Evolutionary conservation across 2,797 vertebrate genomes (phyloP).

Genomic region (Spondyliosoma cantharus): DNA sequence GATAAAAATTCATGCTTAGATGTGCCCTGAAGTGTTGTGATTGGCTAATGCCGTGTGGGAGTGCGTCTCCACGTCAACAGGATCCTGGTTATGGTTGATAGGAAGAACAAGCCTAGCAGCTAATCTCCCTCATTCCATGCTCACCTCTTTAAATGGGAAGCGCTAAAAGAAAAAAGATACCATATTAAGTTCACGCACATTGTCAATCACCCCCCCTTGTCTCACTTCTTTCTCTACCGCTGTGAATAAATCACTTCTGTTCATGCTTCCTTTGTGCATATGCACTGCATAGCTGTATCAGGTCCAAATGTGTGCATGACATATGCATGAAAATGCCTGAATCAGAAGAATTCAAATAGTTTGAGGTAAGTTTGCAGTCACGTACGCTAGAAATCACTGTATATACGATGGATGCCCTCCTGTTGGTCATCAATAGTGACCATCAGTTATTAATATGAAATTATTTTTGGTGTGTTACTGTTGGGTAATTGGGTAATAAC

Average conservation of each 20-base stretch:
- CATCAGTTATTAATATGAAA: not conserved
- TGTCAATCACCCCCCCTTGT: conserved; percentile 24
- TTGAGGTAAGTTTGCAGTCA: not conserved
- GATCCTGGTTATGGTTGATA: conserved; percentile 67
- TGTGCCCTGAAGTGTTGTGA: conserved; percentile 55
- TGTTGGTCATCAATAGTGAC: not conserved
- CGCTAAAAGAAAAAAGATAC: conserved; percentile 46
- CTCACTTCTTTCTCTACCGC: not conserved
- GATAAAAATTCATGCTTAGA: conserved; percentile 64
- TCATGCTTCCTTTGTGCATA: not conserved
- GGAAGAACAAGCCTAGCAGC: conserved; percentile 60
- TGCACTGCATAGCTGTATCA: not conserved
- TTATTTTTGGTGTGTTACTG: not conserved
- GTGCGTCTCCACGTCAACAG: conserved; percentile 55
- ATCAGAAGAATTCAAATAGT: conserved; percentile 4
- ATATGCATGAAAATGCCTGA: not conserved
- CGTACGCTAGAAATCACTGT: not conserved
- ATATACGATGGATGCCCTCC: not conserved
- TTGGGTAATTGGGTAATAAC: not conserved
- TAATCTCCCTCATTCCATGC: conserved; percentile 53
- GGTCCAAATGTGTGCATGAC: not conserved
- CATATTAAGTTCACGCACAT: conserved; percentile 56
- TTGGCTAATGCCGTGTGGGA: conserved; percentile 63
- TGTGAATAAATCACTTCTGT: not conserved
- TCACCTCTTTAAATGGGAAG: conserved; percentile 52